These are phyloP conservation scores for Myodes glareolus DNA, from an alignment of 2,113 vertebrate species.

Conservation along the genomic window DNA sequence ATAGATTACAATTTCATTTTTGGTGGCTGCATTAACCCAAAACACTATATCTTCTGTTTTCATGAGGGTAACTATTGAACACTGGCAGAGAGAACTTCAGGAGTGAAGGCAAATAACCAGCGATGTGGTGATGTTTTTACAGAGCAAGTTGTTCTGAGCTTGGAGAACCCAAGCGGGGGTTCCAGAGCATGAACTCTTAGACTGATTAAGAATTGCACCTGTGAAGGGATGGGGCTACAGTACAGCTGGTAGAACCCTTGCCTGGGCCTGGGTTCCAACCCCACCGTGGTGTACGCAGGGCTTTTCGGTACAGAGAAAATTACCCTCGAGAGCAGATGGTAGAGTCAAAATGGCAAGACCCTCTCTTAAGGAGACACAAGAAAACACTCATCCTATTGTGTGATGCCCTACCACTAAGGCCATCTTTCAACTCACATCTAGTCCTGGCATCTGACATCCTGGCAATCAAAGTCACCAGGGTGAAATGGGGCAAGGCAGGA, in stretches of 20 bases:
- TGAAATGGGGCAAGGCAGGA: not conserved
- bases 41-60: not conserved
- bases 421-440: not conserved
- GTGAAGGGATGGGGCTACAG: too few relatives aligned
- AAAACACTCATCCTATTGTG: fast-evolving
- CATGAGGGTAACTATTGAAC: not conserved
- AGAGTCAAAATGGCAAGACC: not conserved
- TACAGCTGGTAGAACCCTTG: not conserved
- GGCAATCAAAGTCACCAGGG: not conserved
- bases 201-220: not conserved
- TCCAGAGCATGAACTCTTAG: not conserved
- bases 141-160: not conserved
- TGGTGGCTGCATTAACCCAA: not conserved
- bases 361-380: not conserved
- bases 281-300: not conserved
- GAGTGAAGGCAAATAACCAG: not conserved
- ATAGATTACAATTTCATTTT: not conserved
- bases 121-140: not conserved
- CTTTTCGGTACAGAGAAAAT: too few relatives aligned
- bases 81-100: not conserved
- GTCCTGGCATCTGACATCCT: not conserved
- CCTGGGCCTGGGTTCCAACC: not conserved
- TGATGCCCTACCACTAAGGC: not conserved
- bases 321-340: not conserved
- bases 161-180: not conserved